A percentile compares a stretch with the other conserved stretches of the same genome.
These are phyloP conservation scores for sheep (Ovis aries) DNA, from an alignment of 2,113 vertebrate genomes.

Conservation along the genomic window ARS-UI_Ramb_v3.0 NC_056061.1:70008501-70009000, in stretches of 20 bases:
- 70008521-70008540: neutral
- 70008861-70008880: neutral
- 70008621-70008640: neutral
- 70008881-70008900: neutral
- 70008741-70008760: neutral
- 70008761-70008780: neutral
- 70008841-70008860: neutral
- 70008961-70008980: neutral
- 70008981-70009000: neutral
- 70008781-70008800: neutral
- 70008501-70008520: neutral
- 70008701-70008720: neutral
- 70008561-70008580: neutral
- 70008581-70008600: neutral
- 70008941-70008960: neutral
- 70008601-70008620: neutral
- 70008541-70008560: neutral
- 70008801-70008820: neutral
- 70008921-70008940: neutral
- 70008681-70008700: neutral
- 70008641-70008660: neutral
- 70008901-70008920: neutral
- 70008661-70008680: neutral
- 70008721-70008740: neutral
- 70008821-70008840: neutral